These are phyloP conservation scores for Calliphora vicina DNA, from an alignment of 1,140 invertebrate species.

Conservation along the genomic window DNA sequence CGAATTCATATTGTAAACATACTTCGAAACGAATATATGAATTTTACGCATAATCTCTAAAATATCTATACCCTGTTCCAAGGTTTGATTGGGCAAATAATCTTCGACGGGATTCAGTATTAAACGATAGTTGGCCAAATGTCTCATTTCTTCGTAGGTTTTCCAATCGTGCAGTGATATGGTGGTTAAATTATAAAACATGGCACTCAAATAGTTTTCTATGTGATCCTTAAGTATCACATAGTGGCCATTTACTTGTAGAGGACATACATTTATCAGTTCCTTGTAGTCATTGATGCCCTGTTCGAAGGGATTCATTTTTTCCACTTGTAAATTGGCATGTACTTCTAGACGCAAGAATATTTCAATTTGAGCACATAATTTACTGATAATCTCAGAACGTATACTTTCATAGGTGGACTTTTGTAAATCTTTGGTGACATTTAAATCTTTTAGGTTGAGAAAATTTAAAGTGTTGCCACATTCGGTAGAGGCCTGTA, in stretches of 20 bases:
- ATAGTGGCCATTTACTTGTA: constrained; percentile 63
- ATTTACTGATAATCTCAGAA: constrained; percentile 66
- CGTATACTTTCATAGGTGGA: constrained; percentile 38
- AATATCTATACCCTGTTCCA: constrained; percentile 98
- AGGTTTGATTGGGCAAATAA: constrained; percentile 93
- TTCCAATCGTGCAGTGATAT: constrained; percentile 98
- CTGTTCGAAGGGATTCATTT: constrained; percentile 55
- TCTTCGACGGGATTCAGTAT: constrained; percentile 84
- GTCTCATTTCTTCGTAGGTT: constrained; percentile 95
- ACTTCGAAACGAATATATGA: constrained; percentile 92
- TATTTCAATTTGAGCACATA: constrained; percentile 89
- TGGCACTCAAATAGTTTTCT: constrained; percentile 92
- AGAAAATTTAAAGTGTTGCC: constrained; percentile 5
- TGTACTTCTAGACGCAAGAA: constrained; percentile 90
- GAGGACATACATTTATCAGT: constrained; percentile 63
- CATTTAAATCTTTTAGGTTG: constrained; percentile 26
- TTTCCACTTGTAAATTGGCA: constrained; percentile 84
- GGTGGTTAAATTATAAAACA: constrained; percentile 97
- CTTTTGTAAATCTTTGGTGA: constrained; percentile 35
- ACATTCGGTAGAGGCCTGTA: constrained; percentile 33
- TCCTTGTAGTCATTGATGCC: constrained; percentile 60
- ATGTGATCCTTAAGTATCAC: constrained; percentile 68
- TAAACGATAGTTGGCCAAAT: constrained; percentile 88
- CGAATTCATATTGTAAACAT: constrained; percentile 96
- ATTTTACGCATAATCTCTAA: constrained; percentile 98